Percentiles rank a stretch among this genome's conserved stretches.
Conservation (phyloP, 2,113 vertebrate species). For the Notiomystis cincta region DNA sequence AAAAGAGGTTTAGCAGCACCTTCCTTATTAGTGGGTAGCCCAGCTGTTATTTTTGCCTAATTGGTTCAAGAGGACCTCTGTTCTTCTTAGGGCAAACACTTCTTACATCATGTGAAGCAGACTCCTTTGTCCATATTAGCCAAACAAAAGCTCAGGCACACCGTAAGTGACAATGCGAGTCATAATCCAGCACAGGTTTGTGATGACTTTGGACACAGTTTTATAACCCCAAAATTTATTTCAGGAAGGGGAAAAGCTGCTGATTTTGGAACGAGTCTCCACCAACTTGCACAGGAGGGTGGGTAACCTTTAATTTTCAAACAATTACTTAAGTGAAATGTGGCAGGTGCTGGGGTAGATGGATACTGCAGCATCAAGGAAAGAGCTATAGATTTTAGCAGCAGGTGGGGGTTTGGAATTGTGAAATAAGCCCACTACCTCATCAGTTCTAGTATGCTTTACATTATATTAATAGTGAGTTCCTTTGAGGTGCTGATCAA, state of each 20-base stretch:
- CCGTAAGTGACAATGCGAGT: slow-evolving; percentile 34
- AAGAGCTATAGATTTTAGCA: slow-evolving; percentile 16
- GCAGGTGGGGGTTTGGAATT: neutral
- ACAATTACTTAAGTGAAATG: slow-evolving; percentile 10
- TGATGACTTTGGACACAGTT: slow-evolving; percentile 42
- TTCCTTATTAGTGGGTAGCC: slow-evolving; percentile 69
- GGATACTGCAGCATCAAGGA: neutral
- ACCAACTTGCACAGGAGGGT: neutral
- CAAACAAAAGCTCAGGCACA: slow-evolving; percentile 62
- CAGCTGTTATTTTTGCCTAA: slow-evolving; percentile 71
- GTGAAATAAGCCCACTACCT: neutral
- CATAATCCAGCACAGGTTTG: slow-evolving; percentile 39
- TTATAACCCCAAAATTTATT: slow-evolving; percentile 43
- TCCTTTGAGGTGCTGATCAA: neutral
- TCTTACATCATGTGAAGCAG: slow-evolving; percentile 66
- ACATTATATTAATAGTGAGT: neutral
- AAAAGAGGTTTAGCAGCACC: slow-evolving; percentile 69
- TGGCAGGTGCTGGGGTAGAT: neutral
- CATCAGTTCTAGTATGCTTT: neutral
- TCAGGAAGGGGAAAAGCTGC: slow-evolving; percentile 25
- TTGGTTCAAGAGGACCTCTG: slow-evolving; percentile 68
- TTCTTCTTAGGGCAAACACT: slow-evolving; percentile 70
- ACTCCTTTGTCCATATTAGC: slow-evolving; percentile 61
- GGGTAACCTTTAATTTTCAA: slow-evolving; percentile 42
- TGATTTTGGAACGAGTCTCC: neutral